Evolutionary conservation across 1,140 invertebrate genomes (phyloP).

Genomic region (Paraescarpia echinospica): DNA sequence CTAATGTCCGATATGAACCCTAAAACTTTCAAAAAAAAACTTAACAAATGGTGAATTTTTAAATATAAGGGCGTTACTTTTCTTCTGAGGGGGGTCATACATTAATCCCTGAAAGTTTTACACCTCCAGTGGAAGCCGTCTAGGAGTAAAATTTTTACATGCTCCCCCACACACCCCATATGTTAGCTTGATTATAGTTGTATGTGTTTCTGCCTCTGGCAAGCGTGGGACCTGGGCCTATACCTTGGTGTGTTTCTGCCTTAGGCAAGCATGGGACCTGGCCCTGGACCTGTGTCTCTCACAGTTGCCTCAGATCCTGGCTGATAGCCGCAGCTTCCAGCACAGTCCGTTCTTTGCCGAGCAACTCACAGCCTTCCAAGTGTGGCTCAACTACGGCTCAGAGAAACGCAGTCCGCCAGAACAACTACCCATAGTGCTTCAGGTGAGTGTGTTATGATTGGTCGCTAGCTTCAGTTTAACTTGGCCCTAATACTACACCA

Average conservation of each 20-base stretch:
- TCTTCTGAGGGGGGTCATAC: too few species aligned
- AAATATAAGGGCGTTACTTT: too few species aligned
- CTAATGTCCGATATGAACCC: too few species aligned
- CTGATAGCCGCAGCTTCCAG: slow-evolving; percentile 42
- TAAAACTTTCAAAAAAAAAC: too few species aligned
- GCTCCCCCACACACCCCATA: too few species aligned
- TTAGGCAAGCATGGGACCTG: slow-evolving; percentile 95
- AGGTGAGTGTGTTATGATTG: slow-evolving; percentile 60
- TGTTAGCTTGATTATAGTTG: too few species aligned
- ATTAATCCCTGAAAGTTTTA: too few species aligned
- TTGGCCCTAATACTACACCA: not conserved
- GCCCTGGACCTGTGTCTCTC: slow-evolving; percentile 89
- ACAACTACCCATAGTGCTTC: slow-evolving; percentile 96
- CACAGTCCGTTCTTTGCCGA: slow-evolving; percentile 92
- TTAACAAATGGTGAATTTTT: too few species aligned
- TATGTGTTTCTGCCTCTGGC: slow-evolving; percentile 64
- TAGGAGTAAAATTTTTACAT: too few species aligned
- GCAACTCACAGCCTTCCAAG: slow-evolving; percentile 97
- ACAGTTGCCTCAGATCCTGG: slow-evolving; percentile 76
- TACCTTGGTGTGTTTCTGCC: too few species aligned
- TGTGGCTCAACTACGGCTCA: slow-evolving; percentile 84
- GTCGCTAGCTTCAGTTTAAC: not conserved
- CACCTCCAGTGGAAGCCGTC: too few species aligned
- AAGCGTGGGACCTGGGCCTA: slow-evolving; percentile 96
- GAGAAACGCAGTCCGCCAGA: slow-evolving; percentile 82